Evolutionary conservation across 2,113 vertebrate genomes (phyloP).

Genomic region (Nesospiza acunhae): DNA sequence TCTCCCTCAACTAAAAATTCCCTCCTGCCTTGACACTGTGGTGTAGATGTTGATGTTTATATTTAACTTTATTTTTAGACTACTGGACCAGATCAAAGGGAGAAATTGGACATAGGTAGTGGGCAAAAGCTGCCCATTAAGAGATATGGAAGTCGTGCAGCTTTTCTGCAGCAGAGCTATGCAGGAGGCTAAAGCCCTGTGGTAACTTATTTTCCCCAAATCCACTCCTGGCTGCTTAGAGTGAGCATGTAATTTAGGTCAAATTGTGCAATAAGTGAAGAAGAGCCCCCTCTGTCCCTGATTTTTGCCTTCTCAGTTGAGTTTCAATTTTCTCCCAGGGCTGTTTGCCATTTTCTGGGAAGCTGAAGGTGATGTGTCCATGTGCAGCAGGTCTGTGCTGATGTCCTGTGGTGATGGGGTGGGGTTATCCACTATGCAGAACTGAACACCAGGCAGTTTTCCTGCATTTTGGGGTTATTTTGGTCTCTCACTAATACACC

Average conservation of each 20-base stretch:
- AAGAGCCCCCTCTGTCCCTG: not conserved
- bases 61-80: conserved; percentile 19
- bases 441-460: not conserved
- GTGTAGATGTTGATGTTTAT: not conserved
- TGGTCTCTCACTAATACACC: not conserved
- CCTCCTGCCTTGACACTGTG: not conserved
- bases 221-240: not conserved
- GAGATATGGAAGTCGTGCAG: not conserved
- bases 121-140: not conserved
- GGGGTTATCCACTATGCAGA: not conserved
- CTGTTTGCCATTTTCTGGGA: not conserved
- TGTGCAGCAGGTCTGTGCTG: not conserved
- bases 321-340: not conserved
- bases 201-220: not conserved
- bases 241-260: not conserved
- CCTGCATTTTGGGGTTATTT: not conserved
- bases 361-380: not conserved
- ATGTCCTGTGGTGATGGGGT: not conserved
- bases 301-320: not conserved
- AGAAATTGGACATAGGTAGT: not conserved
- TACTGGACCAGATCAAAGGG: not conserved
- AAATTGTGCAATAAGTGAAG: not conserved
- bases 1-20: not conserved
- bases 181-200: not conserved
- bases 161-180: not conserved